Evolutionary conservation across 2,113 vertebrate genomes (phyloP).

Genomic region (Siniperca knerii): DNA sequence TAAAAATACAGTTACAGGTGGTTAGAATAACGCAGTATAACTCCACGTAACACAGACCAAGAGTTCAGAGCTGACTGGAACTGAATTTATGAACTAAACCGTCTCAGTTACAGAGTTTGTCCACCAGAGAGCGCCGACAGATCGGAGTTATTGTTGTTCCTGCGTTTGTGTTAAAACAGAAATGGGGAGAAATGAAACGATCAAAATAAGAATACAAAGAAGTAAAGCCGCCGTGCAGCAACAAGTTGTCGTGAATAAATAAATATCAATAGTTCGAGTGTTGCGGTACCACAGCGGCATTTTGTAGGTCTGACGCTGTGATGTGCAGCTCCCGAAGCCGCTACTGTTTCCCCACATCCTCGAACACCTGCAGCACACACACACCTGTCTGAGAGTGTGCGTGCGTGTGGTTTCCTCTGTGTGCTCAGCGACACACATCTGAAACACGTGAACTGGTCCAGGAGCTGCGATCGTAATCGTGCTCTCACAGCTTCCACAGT

Average conservation of each 20-base stretch:
- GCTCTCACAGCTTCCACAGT: no score
- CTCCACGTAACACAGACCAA: no score
- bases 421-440: not conserved
- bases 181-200: no score
- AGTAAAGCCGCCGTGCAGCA: no score
- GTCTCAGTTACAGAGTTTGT: no score
- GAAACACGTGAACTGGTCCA: not conserved
- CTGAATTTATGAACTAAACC: no score
- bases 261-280: not conserved
- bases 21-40: not conserved
- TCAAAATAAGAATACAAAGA: not conserved
- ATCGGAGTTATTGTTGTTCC: no score
- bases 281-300: not conserved
- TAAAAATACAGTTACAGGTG: not conserved
- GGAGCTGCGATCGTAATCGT: not conserved
- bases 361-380: slow-evolving; percentile 32
- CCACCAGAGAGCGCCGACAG: no score
- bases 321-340: slow-evolving; percentile 20
- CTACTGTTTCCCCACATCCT: slow-evolving; percentile 60
- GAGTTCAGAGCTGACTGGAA: no score
- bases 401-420: slow-evolving; percentile 19
- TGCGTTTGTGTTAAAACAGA: no score
- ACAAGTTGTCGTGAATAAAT: not conserved
- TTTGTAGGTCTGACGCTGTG: not conserved
- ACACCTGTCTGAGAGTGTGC: not conserved